Percentiles rank a stretch among this genome's conserved stretches.
These are phyloP conservation scores for Vultur gryphus DNA, from an alignment of 2,797 vertebrate species.

Conservation along the genomic window DNA sequence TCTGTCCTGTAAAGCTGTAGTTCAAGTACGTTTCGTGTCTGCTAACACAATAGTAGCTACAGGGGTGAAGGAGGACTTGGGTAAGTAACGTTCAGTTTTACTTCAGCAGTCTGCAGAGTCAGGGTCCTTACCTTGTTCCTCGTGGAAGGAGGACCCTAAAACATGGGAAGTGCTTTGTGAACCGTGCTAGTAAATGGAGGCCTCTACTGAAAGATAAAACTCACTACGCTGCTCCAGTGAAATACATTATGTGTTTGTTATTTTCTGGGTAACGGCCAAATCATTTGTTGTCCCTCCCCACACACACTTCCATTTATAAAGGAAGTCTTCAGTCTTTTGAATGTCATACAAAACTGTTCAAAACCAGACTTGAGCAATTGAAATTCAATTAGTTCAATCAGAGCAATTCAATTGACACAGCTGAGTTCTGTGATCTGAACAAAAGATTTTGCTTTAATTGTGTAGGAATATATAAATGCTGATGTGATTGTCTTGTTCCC, in stretches of 20 bases:
- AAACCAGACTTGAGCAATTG: not conserved
- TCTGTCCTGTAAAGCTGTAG: not conserved
- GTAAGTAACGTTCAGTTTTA: fast-evolving
- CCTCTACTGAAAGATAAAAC: not conserved
- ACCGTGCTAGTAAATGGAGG: not conserved
- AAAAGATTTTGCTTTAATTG: not conserved
- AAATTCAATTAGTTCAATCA: not conserved
- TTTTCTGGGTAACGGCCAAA: not conserved
- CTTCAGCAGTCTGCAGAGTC: no score
- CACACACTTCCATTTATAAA: not conserved
- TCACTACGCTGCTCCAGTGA: not conserved
- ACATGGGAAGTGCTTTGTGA: fast-evolving
- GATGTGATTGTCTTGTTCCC: not conserved
- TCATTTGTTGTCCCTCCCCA: not conserved
- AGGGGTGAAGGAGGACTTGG: not conserved
- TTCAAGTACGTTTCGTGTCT: fast-evolving
- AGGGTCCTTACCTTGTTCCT: not conserved
- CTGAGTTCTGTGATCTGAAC: not conserved
- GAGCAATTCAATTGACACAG: not conserved
- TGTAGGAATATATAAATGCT: not conserved
- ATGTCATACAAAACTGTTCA: not conserved
- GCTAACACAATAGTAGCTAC: not conserved
- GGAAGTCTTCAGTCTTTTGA: not conserved
- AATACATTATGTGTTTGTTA: not conserved
- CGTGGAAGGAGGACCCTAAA: not conserved